A percentile compares a stretch with the other conserved stretches of the same genome.
phyloP scores from a whole-genome alignment of 2,113 vertebrate species.

The Tautogolabrus adspersus region DNA sequence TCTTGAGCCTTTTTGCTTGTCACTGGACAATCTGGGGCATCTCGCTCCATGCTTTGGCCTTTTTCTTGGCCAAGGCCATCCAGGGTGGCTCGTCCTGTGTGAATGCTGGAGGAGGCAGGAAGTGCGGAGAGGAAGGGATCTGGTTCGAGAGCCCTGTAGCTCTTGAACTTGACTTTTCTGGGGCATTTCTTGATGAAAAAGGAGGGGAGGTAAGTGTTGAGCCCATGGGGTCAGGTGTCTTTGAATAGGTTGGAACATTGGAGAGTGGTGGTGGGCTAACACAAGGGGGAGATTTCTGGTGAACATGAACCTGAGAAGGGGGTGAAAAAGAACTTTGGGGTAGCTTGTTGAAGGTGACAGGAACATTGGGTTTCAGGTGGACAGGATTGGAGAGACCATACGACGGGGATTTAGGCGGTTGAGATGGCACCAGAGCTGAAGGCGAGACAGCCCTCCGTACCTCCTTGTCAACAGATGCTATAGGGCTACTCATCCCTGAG shows the following conservation, averaged over 20 bases:
- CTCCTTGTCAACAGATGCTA: slow-evolving; percentile 69
- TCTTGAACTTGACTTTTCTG: slow-evolving; percentile 29
- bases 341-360: slow-evolving; percentile 60
- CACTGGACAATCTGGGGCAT: slow-evolving; percentile 90
- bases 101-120: slow-evolving; percentile 57
- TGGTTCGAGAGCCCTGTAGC: slow-evolving; percentile 31
- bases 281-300: slow-evolving; percentile 27
- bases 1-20: slow-evolving; percentile 15
- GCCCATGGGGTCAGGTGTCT: slow-evolving; percentile 9
- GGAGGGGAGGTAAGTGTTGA: slow-evolving; percentile 31
- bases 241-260: slow-evolving; percentile 39
- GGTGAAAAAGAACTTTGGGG: slow-evolving; percentile 56
- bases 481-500: slow-evolving; percentile 67
- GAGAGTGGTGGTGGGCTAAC: not conserved
- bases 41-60: slow-evolving; percentile 94
- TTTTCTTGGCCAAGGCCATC: slow-evolving; percentile 95
- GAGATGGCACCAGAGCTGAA: slow-evolving; percentile 65
- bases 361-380: slow-evolving; percentile 51
- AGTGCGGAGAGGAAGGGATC: slow-evolving; percentile 23
- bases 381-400: slow-evolving; percentile 29
- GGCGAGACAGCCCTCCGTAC: slow-evolving; percentile 49
- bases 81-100: slow-evolving; percentile 88
- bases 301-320: slow-evolving; percentile 16
- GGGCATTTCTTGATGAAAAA: slow-evolving; percentile 24
- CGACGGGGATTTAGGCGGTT: slow-evolving; percentile 49